Percentiles rank a stretch among this genome's conserved stretches.
phyloP scores from a whole-genome alignment of 53 echinoderm and acorn worm genomes.

The Holothuria scabra region DNA sequence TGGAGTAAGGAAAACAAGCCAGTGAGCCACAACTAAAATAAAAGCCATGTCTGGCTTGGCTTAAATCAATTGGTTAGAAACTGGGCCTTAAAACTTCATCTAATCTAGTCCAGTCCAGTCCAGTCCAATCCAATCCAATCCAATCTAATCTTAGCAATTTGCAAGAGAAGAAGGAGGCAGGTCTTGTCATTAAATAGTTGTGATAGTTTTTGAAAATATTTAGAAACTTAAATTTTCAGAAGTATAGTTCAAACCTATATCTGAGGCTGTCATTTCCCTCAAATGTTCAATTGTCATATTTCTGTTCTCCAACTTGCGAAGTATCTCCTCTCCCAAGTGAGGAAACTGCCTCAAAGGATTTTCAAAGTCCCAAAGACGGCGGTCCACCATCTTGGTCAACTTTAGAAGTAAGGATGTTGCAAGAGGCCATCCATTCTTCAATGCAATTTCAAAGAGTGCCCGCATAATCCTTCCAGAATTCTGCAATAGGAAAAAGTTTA shows the following conservation, averaged over 20 bases:
- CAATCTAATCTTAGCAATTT: no score
- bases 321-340: slow-evolving; percentile 64
- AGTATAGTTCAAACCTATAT: slow-evolving; percentile 70
- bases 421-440: slow-evolving; percentile 91
- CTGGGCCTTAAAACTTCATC: no score
- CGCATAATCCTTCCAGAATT: slow-evolving; percentile 92
- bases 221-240: background rate
- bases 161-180: no score
- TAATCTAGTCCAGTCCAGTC: no score
- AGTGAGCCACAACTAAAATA: no score
- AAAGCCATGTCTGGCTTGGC: no score
- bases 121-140: no score
- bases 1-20: no score
- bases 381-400: slow-evolving; percentile 86
- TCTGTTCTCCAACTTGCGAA: slow-evolving; percentile 73
- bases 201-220: no score
- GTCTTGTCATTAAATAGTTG: no score
- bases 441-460: slow-evolving; percentile 91
- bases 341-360: slow-evolving; percentile 90
- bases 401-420: slow-evolving; percentile 77
- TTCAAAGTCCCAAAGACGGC: slow-evolving; percentile 86
- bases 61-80: no score
- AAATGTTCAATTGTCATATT: slow-evolving; percentile 74
- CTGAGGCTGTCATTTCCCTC: slow-evolving; percentile 79
- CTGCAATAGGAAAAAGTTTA: slow-evolving; percentile 43